Percentiles rank a stretch among this genome's conserved stretches.
phyloP scores from a whole-genome alignment of 2,113 vertebrate species.

The Engystomops pustulosus region DNA sequence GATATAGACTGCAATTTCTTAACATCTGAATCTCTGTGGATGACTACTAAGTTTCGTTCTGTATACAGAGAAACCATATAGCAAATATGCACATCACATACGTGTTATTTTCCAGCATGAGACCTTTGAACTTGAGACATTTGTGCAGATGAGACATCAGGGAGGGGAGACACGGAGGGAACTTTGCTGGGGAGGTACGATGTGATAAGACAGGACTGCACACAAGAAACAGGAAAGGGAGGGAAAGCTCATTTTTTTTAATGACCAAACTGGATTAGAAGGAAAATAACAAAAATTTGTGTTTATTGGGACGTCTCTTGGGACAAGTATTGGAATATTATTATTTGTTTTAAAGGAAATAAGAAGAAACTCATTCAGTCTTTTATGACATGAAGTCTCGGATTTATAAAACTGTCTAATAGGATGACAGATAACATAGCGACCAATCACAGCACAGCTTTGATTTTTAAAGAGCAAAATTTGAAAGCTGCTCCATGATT shows the following conservation, averaged over 20 bases:
- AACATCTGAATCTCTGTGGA: not conserved
- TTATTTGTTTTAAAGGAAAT: not conserved
- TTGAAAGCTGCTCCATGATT: no score
- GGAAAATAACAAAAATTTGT: not conserved
- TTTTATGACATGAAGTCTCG: no score
- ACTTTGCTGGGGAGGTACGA: not conserved
- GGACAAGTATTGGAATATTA: not conserved
- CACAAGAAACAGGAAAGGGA: slow-evolving; percentile 23
- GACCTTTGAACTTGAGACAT: slow-evolving; percentile 20
- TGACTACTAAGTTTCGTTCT: not conserved
- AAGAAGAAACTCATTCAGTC: not conserved
- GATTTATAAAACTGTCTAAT: no score
- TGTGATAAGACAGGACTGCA: slow-evolving; percentile 6
- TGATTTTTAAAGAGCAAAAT: no score
- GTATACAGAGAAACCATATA: not conserved
- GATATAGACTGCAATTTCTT: not conserved
- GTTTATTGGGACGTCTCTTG: not conserved
- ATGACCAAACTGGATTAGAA: not conserved
- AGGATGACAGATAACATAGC: no score
- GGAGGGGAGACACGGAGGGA: not conserved
- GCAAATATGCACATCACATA: not conserved
- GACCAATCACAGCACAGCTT: no score
- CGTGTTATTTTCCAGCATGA: not conserved
- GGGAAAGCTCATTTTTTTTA: not conserved
- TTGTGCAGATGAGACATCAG: not conserved